These are phyloP conservation scores for Helicoverpa zea DNA, from an alignment of 1,140 invertebrate species.

Conservation along the genomic window DNA sequence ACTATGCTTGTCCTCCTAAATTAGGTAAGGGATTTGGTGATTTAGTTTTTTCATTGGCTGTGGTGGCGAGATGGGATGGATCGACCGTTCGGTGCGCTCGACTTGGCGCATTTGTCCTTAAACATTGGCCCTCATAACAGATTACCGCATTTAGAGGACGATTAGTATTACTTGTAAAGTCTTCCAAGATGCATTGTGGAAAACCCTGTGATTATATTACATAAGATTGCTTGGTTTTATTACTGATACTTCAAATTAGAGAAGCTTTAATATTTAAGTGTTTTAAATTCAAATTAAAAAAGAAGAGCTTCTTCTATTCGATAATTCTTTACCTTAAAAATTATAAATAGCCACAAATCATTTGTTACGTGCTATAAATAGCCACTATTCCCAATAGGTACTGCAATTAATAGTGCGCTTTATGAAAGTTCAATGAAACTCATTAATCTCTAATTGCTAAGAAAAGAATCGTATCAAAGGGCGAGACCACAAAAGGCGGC, in stretches of 20 bases:
- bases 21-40: slow-evolving; percentile 82
- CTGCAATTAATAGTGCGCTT: slow-evolving; percentile 18
- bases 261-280: too few relatives aligned
- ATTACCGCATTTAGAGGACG: slow-evolving; percentile 33
- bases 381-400: not conserved
- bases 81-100: slow-evolving; percentile 30
- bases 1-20: slow-evolving; percentile 85
- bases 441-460: slow-evolving; percentile 81
- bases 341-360: not conserved
- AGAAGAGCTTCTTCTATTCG: too few relatives aligned
- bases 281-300: too few relatives aligned
- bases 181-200: not conserved
- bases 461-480: slow-evolving; percentile 66
- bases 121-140: slow-evolving; percentile 23
- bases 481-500: slow-evolving; percentile 69
- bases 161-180: slow-evolving; percentile 34
- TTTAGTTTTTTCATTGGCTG: slow-evolving; percentile 83
- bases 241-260: too few relatives aligned
- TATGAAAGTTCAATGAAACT: slow-evolving; percentile 59
- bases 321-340: not conserved
- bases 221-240: not conserved
- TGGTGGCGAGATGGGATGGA: slow-evolving; percentile 41
- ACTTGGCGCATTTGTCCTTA: slow-evolving; percentile 42
- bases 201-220: slow-evolving; percentile 7
- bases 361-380: not conserved